Base-by-base conservation (phyloP, 2,888 invertebrate genomes). In the Plagiodera versicolora region DNA sequence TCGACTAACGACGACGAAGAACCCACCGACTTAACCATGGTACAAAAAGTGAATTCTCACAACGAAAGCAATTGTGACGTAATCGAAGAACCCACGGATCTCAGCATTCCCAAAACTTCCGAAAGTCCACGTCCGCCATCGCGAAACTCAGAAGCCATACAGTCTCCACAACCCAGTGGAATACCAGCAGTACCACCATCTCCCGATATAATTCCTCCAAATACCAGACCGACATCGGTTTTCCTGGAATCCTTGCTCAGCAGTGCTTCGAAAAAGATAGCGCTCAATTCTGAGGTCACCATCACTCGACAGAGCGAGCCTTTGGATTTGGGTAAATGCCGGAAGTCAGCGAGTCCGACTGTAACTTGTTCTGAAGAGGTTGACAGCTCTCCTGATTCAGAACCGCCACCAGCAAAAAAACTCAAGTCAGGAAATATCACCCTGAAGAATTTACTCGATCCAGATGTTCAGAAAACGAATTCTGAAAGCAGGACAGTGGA, bases 361-460 rank as follows among this genome's bases (percentile, higher is more conserved):
- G 88, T 89, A 1, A 86, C 87, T n/a, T 89, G 89, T 72, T 89
- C 89, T 0, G 89, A 90, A 69, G 89, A 89, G 75, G 86, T 87
- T 2, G 86, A 86, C 67, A 85, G 84, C 70, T 81, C 85, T 60
- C 81, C 75, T 10, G 75, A 76, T 14, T 74, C 73, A 39, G 82
- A 83, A 68, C 83, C n/a, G n/a, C n/a, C 84, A 1, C 75, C 82
- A 2, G 49, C 59, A 8, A 85, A 85, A 71, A 82, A 83, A 61
- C 72, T 80, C n/a, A 84, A 84, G 72, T 73, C 80, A 10, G 81
- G 81, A 63, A 80, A 81, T 61, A 77, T 80, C 32, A 80, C 80
- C 0, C 68, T 81, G 77, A 86, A 80, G 81, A 84, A 70, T 79
- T 79, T 77, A 78, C 82, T 70, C 80, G 84, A 79, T 81, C 74